These are phyloP conservation scores for Leptothorax acervorum DNA, from an alignment of 2,888 invertebrate species.

Conservation along the genomic window DNA sequence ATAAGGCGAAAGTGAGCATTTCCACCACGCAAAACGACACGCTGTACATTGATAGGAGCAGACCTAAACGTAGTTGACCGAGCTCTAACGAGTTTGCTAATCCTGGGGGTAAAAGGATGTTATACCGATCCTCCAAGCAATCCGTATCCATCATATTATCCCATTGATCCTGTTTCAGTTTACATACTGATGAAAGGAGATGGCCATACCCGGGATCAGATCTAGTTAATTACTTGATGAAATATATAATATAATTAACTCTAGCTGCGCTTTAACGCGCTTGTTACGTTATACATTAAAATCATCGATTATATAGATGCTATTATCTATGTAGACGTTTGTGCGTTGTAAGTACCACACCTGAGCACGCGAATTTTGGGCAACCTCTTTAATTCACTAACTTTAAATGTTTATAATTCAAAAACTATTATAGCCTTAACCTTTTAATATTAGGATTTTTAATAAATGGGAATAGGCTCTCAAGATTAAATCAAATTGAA, in stretches of 20 bases:
- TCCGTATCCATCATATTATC: slow-evolving; percentile 22
- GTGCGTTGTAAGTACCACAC: no score
- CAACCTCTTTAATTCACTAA: no score
- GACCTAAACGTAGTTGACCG: not conserved
- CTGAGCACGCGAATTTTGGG: no score
- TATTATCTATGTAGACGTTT: no score
- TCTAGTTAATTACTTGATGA: slow-evolving; percentile 8
- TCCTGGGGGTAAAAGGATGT: slow-evolving; percentile 24
- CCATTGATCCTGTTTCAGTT: slow-evolving; percentile 46
- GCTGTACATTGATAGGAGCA: not conserved
- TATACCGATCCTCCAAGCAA: not conserved
- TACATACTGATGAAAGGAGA: not conserved
- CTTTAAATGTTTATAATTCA: no score
- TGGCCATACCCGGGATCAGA: not conserved
- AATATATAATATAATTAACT: not conserved
- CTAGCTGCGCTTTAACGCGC: not conserved
- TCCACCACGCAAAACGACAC: not conserved
- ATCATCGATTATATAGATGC: not conserved
- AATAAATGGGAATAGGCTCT: no score
- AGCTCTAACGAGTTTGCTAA: slow-evolving; percentile 46
- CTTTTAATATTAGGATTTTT: no score
- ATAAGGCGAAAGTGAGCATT: not conserved
- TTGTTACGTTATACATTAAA: not conserved
- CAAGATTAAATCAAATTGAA: no score
- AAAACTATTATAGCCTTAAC: no score